These are phyloP conservation scores for Zaprionus tsacasi DNA, from an alignment of 1,140 invertebrate genomes.

Conservation along the genomic window DNA sequence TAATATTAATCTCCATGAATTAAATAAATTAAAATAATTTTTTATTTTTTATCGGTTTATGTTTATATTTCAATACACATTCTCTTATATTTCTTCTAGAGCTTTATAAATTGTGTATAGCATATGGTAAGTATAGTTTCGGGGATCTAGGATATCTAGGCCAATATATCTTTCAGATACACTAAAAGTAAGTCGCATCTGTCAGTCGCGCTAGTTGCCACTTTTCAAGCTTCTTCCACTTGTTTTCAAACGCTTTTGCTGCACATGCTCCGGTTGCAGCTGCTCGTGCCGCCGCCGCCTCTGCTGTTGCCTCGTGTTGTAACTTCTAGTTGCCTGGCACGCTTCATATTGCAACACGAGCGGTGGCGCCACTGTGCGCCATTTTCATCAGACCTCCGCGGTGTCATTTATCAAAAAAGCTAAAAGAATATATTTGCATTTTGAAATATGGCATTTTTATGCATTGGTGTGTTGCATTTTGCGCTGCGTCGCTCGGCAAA, in stretches of 20 bases:
- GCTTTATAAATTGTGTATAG: too few relatives aligned
- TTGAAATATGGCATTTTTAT: constrained; percentile 82
- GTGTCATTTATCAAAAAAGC: constrained; percentile 83
- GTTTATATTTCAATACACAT: too few relatives aligned
- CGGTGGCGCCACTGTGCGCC: constrained; percentile 34
- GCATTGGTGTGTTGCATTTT: constrained; percentile 80
- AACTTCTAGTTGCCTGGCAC: constrained; percentile 49
- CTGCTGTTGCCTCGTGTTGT: not conserved
- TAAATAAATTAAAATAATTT: too few relatives aligned
- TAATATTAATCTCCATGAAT: too few relatives aligned
- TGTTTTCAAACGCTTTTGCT: constrained; percentile 43
- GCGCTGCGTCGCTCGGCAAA: constrained; percentile 51
- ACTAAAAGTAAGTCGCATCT: not conserved
- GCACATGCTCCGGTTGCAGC: constrained; percentile 30
- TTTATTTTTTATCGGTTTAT: too few relatives aligned
- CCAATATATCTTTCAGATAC: too few relatives aligned
- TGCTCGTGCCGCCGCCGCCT: not conserved
- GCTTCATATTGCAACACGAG: constrained; percentile 75
- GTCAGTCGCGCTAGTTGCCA: not conserved
- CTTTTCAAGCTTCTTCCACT: constrained; percentile 4
- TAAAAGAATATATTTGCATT: constrained; percentile 82
- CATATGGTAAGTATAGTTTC: too few relatives aligned
- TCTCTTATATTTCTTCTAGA: too few relatives aligned
- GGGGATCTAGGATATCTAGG: too few relatives aligned
- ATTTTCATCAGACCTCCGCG: constrained; percentile 80